Evolutionary conservation across 1,140 invertebrate species (phyloP).

Genomic region (Neoseiulus cucumeris): DNA sequence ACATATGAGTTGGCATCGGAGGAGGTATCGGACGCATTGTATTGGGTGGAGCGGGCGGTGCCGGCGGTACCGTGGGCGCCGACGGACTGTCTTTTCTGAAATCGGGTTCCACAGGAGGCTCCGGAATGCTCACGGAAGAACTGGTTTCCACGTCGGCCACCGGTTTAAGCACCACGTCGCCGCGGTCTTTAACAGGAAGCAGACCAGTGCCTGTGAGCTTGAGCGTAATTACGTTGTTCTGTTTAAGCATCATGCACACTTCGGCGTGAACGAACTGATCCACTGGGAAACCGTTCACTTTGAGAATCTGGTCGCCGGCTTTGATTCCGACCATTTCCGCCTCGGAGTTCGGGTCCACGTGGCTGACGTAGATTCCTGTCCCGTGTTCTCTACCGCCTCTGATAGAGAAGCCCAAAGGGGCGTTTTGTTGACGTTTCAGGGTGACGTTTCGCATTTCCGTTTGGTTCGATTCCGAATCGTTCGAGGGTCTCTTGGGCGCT

Average conservation of each 20-base stretch:
- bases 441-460: neutral
- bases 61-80: neutral
- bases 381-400: constrained; percentile 56
- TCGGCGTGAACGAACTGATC: constrained; percentile 23
- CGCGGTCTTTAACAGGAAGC: constrained; percentile 19
- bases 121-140: neutral
- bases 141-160: neutral
- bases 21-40: constrained; percentile 5
- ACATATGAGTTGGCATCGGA: constrained; percentile 6
- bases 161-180: constrained; percentile 13
- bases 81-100: neutral
- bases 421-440: neutral
- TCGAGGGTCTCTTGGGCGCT: neutral
- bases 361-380: constrained; percentile 75
- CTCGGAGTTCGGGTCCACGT: constrained; percentile 61
- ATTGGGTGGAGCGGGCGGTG: neutral
- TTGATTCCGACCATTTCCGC: constrained; percentile 63
- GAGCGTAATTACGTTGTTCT: constrained; percentile 17
- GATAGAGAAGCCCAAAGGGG: constrained; percentile 6
- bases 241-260: constrained; percentile 20
- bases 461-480: neutral
- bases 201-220: constrained; percentile 21
- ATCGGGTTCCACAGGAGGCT: neutral
- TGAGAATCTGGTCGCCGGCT: constrained; percentile 73
- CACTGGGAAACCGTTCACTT: constrained; percentile 52